Evolutionary conservation across 2,888 invertebrate species (phyloP).

Genomic region (Reticulitermes lucifugus): DNA sequence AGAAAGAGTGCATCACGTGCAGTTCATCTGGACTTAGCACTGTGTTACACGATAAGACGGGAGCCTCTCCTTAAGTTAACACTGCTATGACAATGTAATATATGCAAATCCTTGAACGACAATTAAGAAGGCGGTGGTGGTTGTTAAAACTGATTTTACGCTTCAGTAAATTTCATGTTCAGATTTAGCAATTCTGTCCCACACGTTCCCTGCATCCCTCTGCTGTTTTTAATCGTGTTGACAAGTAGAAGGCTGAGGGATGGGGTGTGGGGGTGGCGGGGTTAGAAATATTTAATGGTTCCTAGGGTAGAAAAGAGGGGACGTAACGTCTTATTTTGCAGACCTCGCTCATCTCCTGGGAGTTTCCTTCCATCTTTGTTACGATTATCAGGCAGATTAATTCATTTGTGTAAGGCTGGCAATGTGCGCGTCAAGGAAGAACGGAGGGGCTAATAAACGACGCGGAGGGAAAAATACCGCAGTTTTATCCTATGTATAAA

Average conservation of each 20-base stretch:
- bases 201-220: constrained; percentile 20
- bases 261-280: background rate
- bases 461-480: background rate
- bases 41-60: background rate
- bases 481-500: no score
- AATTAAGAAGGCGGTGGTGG: constrained; percentile 47
- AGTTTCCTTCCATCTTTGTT: constrained; percentile 17
- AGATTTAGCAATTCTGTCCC: constrained; percentile 34
- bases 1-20: no score
- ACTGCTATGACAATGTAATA: constrained; percentile 39
- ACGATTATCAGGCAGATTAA: constrained; percentile 12
- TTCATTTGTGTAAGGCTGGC: background rate
- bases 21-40: background rate
- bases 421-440: constrained; percentile 6
- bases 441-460: background rate
- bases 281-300: constrained; percentile 34
- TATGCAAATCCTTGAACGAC: constrained; percentile 46
- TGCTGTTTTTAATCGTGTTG: constrained; percentile 44
- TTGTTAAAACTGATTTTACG: constrained; percentile 49
- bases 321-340: constrained; percentile 19
- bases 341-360: background rate
- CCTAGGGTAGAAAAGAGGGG: background rate
- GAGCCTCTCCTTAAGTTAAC: constrained; percentile 23
- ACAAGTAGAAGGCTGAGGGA: constrained; percentile 20
- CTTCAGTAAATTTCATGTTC: constrained; percentile 44